These are phyloP conservation scores for Coregonus suidteri DNA, from an alignment of 2,797 vertebrate species.

Conservation along the genomic window DNA sequence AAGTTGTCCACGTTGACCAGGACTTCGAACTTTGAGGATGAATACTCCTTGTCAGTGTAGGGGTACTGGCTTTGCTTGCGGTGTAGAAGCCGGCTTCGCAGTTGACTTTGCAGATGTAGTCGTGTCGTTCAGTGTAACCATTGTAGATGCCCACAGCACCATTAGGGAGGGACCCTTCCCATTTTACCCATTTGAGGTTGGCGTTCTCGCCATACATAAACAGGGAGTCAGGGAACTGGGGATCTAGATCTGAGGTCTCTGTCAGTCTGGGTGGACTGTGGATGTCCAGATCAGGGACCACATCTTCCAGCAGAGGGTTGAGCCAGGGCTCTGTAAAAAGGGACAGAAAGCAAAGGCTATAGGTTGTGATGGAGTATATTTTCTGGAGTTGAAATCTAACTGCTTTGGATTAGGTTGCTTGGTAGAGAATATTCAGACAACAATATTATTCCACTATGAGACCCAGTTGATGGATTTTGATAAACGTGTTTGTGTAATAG, in stretches of 20 bases:
- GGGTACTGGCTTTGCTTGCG: too few relatives aligned
- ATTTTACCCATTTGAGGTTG: too few relatives aligned
- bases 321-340: constrained; percentile 49
- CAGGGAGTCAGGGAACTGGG: too few relatives aligned
- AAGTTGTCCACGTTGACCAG: constrained; percentile 76
- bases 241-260: constrained; percentile 24
- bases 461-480: neutral
- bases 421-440: neutral
- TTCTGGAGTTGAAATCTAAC: too few relatives aligned
- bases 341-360: neutral
- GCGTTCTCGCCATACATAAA: too few relatives aligned
- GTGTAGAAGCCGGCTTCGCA: too few relatives aligned
- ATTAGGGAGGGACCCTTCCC: too few relatives aligned
- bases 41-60: constrained; percentile 39
- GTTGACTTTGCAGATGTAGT: too few relatives aligned
- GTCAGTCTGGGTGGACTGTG: constrained; percentile 21
- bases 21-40: constrained; percentile 68
- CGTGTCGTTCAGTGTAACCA: too few relatives aligned
- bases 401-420: neutral
- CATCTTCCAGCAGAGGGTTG: constrained; percentile 54
- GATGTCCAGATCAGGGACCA: constrained; percentile 57
- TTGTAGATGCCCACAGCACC: too few relatives aligned
- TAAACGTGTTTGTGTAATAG: neutral
- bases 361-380: neutral
- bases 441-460: neutral